A percentile compares a stretch with the other conserved stretches of the same genome.
Conservation (phyloP, 35 echinoderm and acorn worm species). For the Ophioderma brevispina region DNA sequence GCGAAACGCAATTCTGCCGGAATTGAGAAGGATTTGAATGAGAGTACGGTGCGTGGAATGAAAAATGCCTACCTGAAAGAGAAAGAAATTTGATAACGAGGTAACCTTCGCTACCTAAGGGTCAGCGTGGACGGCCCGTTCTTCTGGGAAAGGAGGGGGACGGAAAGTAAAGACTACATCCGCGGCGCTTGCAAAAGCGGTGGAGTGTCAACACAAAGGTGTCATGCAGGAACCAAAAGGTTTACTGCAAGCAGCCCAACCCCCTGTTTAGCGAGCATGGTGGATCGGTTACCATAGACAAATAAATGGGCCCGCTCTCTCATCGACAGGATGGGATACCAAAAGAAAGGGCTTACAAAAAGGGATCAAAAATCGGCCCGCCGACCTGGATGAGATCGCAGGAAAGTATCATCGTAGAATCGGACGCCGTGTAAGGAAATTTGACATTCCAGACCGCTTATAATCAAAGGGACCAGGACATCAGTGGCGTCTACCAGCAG, state of each 20-base stretch:
- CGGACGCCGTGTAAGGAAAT: neutral
- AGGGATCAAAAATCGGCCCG: constrained; percentile 7
- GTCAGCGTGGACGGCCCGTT: neutral
- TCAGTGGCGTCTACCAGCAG: neutral
- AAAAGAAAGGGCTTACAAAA: neutral
- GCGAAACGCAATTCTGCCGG: too few species aligned
- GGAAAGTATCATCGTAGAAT: neutral
- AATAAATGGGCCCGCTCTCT: neutral
- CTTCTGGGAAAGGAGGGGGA: neutral
- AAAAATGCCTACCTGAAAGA: neutral
- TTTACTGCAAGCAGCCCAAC: neutral
- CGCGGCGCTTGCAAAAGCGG: neutral
- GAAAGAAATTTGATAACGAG: neutral
- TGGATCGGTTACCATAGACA: neutral
- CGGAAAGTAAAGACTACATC: neutral
- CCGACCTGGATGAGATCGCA: neutral
- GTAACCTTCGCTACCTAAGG: neutral
- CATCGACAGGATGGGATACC: neutral
- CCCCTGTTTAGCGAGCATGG: neutral
- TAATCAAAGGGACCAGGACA: neutral
- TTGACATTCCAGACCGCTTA: neutral
- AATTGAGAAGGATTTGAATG: too few species aligned
- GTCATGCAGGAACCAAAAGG: neutral
- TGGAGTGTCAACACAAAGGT: neutral
- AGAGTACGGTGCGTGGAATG: constrained; percentile 4